These are phyloP conservation scores for Erebia palarica DNA, from an alignment of 2,888 invertebrate genomes.

Conservation along the genomic window DNA sequence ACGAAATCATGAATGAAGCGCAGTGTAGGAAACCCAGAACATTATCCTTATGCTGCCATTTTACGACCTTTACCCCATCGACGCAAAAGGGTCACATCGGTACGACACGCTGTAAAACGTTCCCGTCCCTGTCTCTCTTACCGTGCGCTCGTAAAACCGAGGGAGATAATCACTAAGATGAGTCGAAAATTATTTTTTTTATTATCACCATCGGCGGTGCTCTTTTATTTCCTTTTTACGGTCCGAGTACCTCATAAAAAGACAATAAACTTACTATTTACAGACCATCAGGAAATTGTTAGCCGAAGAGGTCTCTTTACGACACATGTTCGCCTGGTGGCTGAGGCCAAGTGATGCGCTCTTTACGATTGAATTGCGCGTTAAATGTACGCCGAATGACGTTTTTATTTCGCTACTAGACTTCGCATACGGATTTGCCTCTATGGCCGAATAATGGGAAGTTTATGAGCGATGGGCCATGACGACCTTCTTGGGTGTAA, in stretches of 20 bases:
- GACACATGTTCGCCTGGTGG: conserved; percentile 77
- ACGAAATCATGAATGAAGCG: conserved; percentile 82
- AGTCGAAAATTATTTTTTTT: conserved; percentile 83
- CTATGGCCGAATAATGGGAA: conserved; percentile 21
- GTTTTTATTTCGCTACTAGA: conserved; percentile 66
- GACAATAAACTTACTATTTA: conserved; percentile 84
- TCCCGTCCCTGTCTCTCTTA: conserved; percentile 64
- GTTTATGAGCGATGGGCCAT: conserved; percentile 11
- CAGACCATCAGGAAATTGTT: conserved; percentile 84
- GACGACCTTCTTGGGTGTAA: conserved; percentile 5
- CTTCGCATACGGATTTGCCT: conserved; percentile 38
- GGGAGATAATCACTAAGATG: conserved; percentile 80
- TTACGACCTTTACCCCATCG: conserved; percentile 82
- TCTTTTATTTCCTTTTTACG: conserved; percentile 84
- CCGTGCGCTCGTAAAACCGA: conserved; percentile 64
- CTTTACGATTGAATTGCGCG: conserved; percentile 77
- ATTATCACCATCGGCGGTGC: conserved; percentile 83
- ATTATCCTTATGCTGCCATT: conserved; percentile 83
- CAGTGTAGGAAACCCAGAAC: conserved; percentile 81
- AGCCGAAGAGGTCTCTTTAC: conserved; percentile 83
- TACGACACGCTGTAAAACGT: conserved; percentile 73
- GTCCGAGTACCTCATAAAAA: conserved; percentile 84
- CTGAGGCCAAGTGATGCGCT: conserved; percentile 70
- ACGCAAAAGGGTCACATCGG: conserved; percentile 78
- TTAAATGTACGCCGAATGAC: conserved; percentile 69